phyloP scores from a whole-genome alignment of 1,140 invertebrate species.

The Wiebesia pumilae region DNA sequence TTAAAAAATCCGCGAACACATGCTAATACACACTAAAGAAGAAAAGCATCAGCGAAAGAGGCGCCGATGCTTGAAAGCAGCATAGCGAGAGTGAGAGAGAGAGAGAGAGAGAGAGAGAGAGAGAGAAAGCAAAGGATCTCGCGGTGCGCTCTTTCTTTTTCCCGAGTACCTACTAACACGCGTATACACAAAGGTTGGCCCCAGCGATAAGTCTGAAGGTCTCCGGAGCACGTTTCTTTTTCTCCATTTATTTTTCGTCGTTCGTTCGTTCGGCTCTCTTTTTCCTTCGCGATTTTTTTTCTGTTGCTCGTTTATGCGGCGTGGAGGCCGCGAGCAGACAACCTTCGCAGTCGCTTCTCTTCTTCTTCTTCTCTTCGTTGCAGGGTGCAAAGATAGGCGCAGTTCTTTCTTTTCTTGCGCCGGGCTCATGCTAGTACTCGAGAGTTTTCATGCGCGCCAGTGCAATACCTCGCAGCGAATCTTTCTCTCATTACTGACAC shows the following conservation, averaged over 20 bases:
- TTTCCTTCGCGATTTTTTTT: constrained; percentile 52
- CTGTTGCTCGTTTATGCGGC: constrained; percentile 37
- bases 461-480: constrained; percentile 29
- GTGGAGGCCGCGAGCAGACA: constrained; percentile 70
- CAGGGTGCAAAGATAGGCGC: constrained; percentile 10
- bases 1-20: neutral
- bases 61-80: constrained; percentile 16
- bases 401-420: constrained; percentile 31
- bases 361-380: neutral
- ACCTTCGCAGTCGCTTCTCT: constrained; percentile 66
- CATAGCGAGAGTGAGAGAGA: neutral
- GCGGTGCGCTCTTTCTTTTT: constrained; percentile 26
- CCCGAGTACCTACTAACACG: neutral
- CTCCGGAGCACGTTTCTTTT: constrained; percentile 1
- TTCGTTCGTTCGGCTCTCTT: constrained; percentile 48
- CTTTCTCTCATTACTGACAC: constrained; percentile 50
- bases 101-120: neutral
- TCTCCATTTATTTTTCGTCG: constrained; percentile 38
- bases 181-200: neutral
- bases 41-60: constrained; percentile 15
- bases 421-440: neutral
- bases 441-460: constrained; percentile 29
- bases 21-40: neutral
- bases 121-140: neutral
- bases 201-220: constrained; percentile 45